A percentile compares a stretch with the other conserved stretches of the same genome.
Conservation (phyloP, 64 coral and sea anemone species). For the Montipora foliosa region DNA sequence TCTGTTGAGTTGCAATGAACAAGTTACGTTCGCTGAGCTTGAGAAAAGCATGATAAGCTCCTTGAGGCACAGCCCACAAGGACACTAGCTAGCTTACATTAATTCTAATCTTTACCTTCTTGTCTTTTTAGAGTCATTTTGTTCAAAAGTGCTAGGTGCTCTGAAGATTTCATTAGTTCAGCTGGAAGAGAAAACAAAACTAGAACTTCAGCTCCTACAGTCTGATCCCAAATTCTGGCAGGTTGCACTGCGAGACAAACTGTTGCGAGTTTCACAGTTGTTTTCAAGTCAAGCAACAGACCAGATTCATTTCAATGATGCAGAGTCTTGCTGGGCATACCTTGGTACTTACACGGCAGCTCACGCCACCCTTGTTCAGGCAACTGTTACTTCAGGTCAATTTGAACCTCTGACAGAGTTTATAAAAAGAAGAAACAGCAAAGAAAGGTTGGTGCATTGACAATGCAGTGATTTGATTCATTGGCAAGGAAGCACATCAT, state of each 20-base stretch:
- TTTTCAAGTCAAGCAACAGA: constrained; percentile 96
- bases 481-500: too few relatives aligned
- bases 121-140: constrained; percentile 82
- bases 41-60: too few relatives aligned
- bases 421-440: constrained; percentile 56
- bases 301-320: constrained; percentile 82
- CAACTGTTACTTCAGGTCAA: constrained; percentile 71
- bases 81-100: background rate
- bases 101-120: background rate
- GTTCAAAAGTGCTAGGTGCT: constrained; percentile 78
- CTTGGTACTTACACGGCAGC: constrained; percentile 91
- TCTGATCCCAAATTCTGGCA: constrained; percentile 84
- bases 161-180: constrained; percentile 89
- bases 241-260: constrained; percentile 81
- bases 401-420: constrained; percentile 89
- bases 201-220: constrained; percentile 88
- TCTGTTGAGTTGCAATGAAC: too few relatives aligned
- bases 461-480: background rate
- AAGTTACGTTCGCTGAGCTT: too few relatives aligned
- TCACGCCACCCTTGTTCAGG: constrained; percentile 90
- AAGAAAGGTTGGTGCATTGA: constrained; percentile 48
- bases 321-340: constrained; percentile 93
- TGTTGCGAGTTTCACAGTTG: constrained; percentile 85
- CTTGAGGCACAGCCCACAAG: too few relatives aligned
- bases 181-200: constrained; percentile 94